phyloP scores from a whole-genome alignment of 2,113 vertebrate species.

The Thunnus thynnus region DNA sequence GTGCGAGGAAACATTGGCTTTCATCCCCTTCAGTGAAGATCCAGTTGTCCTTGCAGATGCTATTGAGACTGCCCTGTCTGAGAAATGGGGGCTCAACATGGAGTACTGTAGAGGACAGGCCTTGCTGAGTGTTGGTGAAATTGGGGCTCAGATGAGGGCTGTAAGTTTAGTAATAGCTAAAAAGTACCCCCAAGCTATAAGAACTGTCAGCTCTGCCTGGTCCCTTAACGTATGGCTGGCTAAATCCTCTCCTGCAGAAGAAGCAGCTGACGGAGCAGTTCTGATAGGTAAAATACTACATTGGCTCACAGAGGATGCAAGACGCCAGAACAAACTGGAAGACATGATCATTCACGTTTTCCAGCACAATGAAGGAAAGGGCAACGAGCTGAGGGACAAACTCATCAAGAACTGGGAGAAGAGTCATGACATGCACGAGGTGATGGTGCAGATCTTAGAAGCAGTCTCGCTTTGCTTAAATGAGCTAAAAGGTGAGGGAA shows the following conservation, averaged over 20 bases:
- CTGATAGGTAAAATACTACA: conserved; percentile 74
- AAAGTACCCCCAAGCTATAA: conserved; percentile 81
- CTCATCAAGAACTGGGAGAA: conserved; percentile 83
- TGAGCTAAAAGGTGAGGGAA: conserved; percentile 74
- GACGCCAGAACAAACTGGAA: conserved; percentile 80
- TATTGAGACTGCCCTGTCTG: conserved; percentile 79
- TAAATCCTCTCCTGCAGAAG: conserved; percentile 69
- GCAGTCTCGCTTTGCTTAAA: conserved; percentile 77
- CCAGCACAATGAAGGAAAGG: conserved; percentile 75
- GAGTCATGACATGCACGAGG: conserved; percentile 83
- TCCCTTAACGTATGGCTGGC: conserved; percentile 84
- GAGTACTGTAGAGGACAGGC: conserved; percentile 84
- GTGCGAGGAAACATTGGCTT: conserved; percentile 84
- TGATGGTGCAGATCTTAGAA: conserved; percentile 78
- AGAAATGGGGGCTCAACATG: conserved; percentile 88
- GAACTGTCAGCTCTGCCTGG: conserved; percentile 77
- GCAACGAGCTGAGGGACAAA: conserved; percentile 80
- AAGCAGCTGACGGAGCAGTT: conserved; percentile 61
- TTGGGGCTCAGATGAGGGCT: conserved; percentile 79
- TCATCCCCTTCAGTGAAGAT: conserved; percentile 78
- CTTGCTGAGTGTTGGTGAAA: conserved; percentile 75
- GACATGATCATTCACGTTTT: conserved; percentile 78
- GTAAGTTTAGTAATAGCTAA: conserved; percentile 74
- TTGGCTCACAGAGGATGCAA: conserved; percentile 81
- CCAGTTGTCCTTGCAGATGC: conserved; percentile 69